These are phyloP conservation scores for Cyprinodon variegatus DNA, from an alignment of 2,113 vertebrate genomes.

Conservation along the genomic window DNA sequence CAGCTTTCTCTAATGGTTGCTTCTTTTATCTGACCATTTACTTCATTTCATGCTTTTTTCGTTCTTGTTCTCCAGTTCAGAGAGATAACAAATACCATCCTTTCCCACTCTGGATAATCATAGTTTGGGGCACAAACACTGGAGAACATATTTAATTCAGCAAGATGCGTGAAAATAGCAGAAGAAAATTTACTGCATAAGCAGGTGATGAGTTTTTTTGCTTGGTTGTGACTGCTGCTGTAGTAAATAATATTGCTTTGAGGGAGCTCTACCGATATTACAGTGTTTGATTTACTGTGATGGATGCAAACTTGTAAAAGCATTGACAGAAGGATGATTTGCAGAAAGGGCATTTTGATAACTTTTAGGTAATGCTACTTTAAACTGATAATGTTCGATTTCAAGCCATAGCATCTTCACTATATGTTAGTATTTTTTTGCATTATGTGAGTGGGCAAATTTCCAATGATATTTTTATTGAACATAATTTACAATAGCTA, in stretches of 20 bases:
- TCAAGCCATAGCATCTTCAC: neutral
- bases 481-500: neutral
- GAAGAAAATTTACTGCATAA: slow-evolving; percentile 17
- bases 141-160: slow-evolving; percentile 42
- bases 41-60: slow-evolving; percentile 18
- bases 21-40: slow-evolving; percentile 42
- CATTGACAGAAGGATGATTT: slow-evolving; percentile 21
- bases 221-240: slow-evolving; percentile 31
- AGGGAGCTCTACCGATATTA: slow-evolving; percentile 36
- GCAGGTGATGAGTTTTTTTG: slow-evolving; percentile 26
- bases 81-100: slow-evolving; percentile 34
- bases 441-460: neutral
- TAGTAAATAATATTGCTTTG: slow-evolving; percentile 31
- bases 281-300: slow-evolving; percentile 49
- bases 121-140: slow-evolving; percentile 35
- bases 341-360: slow-evolving; percentile 12
- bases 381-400: neutral
- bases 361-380: slow-evolving; percentile 13
- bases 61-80: slow-evolving; percentile 9
- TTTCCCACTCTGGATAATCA: slow-evolving; percentile 16
- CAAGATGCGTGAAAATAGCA: slow-evolving; percentile 17
- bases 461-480: neutral
- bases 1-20: slow-evolving; percentile 16
- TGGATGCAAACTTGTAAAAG: slow-evolving; percentile 20
- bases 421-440: neutral